These are phyloP conservation scores for Plagodis pulveraria DNA, from an alignment of 2,888 invertebrate genomes.

Conservation along the genomic window DNA sequence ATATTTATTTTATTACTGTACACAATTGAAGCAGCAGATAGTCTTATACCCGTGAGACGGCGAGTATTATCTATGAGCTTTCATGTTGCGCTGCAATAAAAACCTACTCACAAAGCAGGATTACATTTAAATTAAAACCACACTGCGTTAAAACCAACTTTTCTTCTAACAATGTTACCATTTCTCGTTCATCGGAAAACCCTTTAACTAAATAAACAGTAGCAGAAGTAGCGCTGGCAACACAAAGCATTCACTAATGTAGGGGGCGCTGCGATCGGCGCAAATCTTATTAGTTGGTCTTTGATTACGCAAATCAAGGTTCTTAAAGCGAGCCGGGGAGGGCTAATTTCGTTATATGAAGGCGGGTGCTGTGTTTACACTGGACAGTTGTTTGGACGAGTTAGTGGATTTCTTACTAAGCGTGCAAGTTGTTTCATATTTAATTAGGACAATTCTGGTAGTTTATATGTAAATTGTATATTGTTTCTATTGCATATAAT, in stretches of 20 bases:
- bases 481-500: too few species aligned
- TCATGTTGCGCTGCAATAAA: too few species aligned
- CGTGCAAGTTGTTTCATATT: not conserved
- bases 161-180: not conserved
- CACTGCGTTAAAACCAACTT: too few species aligned
- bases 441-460: too few species aligned
- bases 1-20: too few species aligned
- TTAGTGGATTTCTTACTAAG: conserved; percentile 4
- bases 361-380: conserved; percentile 40
- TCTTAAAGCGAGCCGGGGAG: conserved; percentile 61
- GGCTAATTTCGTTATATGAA: conserved; percentile 67
- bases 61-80: too few species aligned
- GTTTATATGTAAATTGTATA: too few species aligned
- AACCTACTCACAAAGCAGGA: too few species aligned
- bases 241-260: conserved; percentile 26
- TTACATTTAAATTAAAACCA: too few species aligned
- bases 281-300: conserved; percentile 66
- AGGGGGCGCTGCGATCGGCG: conserved; percentile 35
- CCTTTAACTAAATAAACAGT: conserved; percentile 27
- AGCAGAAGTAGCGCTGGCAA: conserved; percentile 14
- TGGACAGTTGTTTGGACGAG: conserved; percentile 14
- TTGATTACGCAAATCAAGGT: conserved; percentile 76
- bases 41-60: too few species aligned
- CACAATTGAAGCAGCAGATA: too few species aligned
- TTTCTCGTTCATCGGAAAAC: conserved; percentile 8